Percentiles rank a stretch among this genome's conserved stretches.
These are phyloP conservation scores for Bolborhynchus lineola DNA, from an alignment of 2,113 vertebrate genomes.

Conservation along the genomic window DNA sequence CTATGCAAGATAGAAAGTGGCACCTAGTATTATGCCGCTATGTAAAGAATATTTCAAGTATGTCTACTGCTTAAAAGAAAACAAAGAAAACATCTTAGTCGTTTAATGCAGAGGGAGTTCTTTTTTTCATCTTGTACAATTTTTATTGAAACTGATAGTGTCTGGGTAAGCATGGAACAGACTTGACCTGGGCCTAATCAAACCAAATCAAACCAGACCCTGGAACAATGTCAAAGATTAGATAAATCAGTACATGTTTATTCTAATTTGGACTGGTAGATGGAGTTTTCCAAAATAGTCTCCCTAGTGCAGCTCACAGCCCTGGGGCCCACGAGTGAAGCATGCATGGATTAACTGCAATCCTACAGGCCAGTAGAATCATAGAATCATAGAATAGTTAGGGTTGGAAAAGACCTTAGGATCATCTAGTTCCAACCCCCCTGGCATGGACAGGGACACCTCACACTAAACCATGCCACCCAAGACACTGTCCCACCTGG, in stretches of 20 bases:
- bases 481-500: no score
- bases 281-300: rapidly evolving
- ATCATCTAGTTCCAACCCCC: no score
- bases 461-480: no score
- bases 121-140: neutral
- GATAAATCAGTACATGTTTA: neutral
- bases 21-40: neutral
- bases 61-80: neutral
- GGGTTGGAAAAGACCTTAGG: no score
- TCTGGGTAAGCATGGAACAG: neutral
- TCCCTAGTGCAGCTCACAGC: neutral
- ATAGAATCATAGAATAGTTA: no score
- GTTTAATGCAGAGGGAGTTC: neutral
- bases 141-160: neutral
- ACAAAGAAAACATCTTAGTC: neutral
- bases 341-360: neutral
- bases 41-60: neutral
- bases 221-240: neutral
- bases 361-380: neutral
- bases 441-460: no score
- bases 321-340: neutral
- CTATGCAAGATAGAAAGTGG: neutral
- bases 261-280: neutral
- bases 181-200: neutral
- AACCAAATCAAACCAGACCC: neutral